A percentile compares a stretch with the other conserved stretches of the same genome.
These are phyloP conservation scores for Troides oblongomaculatus DNA, from an alignment of 2,888 invertebrate genomes.

Conservation along the genomic window DNA sequence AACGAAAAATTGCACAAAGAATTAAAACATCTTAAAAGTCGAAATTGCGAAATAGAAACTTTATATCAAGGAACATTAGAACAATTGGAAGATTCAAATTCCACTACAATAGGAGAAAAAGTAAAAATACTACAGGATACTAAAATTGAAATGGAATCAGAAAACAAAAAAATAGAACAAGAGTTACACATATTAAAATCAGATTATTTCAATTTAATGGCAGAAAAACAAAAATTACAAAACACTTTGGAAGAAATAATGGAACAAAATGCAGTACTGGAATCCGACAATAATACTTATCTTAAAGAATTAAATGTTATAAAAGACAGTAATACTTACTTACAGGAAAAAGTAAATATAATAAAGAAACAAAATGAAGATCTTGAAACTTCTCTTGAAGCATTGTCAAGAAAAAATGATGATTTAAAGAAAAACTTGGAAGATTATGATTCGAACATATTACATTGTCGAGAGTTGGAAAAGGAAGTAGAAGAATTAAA, in stretches of 20 bases:
- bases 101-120: slow-evolving; percentile 16
- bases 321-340: slow-evolving; percentile 27
- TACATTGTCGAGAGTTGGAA: slow-evolving; percentile 42
- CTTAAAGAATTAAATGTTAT: slow-evolving; percentile 24
- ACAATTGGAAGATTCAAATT: slow-evolving; percentile 12
- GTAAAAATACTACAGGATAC: neutral
- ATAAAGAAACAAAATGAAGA: slow-evolving; percentile 34
- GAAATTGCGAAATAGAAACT: slow-evolving; percentile 14
- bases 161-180: slow-evolving; percentile 29
- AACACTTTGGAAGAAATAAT: slow-evolving; percentile 33
- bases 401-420: slow-evolving; percentile 26
- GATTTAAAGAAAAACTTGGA: slow-evolving; percentile 23
- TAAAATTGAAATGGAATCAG: slow-evolving; percentile 6
- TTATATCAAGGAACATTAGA: slow-evolving; percentile 14
- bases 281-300: slow-evolving; percentile 11
- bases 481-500: slow-evolving; percentile 46
- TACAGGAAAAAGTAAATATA: slow-evolving; percentile 33
- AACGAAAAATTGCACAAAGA: slow-evolving; percentile 31
- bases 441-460: slow-evolving; percentile 32
- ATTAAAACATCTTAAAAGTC: slow-evolving; percentile 30
- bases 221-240: slow-evolving; percentile 18
- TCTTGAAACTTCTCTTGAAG: slow-evolving; percentile 11
- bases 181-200: slow-evolving; percentile 30
- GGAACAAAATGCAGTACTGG: slow-evolving; percentile 8
- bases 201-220: slow-evolving; percentile 16